Evolutionary conservation across 30 jellyfish, hydroid and myxozoan species (phyloP), one percentile per base, ranked within the genome.

Genomic region (Haliclystus octoradiatus): DNA sequence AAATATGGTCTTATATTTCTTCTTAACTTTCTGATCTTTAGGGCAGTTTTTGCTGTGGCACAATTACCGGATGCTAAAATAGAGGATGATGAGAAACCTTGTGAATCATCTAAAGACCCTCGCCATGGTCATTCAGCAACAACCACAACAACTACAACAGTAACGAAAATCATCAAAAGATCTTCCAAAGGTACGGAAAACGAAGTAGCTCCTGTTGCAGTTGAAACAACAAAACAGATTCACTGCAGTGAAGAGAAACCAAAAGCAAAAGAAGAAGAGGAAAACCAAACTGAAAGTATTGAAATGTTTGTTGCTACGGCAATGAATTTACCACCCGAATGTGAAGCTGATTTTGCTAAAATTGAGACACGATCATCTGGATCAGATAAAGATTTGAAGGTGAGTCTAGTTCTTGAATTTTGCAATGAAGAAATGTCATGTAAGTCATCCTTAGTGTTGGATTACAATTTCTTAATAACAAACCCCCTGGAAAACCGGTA

Each of bases 71-170:
- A n/a, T n/a, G n/a, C n/a, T n/a, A n/a, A n/a, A n/a, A n/a, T n/a
- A n/a, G n/a, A n/a, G n/a, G n/a, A n/a, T n/a, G n/a, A n/a, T n/a
- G n/a, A n/a, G n/a, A n/a, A n/a, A n/a, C n/a, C n/a, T n/a, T n/a
- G n/a, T n/a, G n/a, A n/a, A n/a, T n/a, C n/a, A 78, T 78, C 78
- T 5, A 78, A 75, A 26, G 85, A 75, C 66, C 52, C 66, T 22
- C 78, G 66, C 30, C 30, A 24, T 28, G 85, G 66, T 50, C 34
- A 70, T 2, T 22, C 68, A n/a, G 50, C 72, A 28, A 33, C 80
- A 19, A 65, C 85, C 33, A 71, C 81, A 30, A 72, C 83, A 52
- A 72, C 82, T 47, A 47, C 60, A 47, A 47, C 60, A 47, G 60
- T 47, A 13, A 47, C 60, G 60, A 47, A 13, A 47, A n/a, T 47